phyloP scores from a whole-genome alignment of 2,113 vertebrate genomes.

The Tyrannus savana region DNA sequence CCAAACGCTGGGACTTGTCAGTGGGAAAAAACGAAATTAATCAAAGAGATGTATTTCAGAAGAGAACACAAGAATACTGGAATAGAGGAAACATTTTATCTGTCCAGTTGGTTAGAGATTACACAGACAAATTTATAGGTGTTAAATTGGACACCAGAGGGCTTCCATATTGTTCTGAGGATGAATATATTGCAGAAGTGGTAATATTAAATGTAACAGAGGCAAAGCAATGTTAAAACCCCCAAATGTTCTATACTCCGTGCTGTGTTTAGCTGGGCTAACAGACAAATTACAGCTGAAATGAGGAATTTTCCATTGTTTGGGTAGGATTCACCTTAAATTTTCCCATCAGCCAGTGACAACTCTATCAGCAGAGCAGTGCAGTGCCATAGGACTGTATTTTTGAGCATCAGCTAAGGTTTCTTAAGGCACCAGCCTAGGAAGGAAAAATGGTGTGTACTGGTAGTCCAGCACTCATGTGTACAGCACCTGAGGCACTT shows the following conservation, averaged over 20 bases:
- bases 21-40: background rate
- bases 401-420: background rate
- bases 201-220: background rate
- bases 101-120: constrained; percentile 21
- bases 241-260: background rate
- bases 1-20: background rate
- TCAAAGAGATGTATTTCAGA: background rate
- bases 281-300: background rate
- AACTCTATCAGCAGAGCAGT: background rate
- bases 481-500: background rate
- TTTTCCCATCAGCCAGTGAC: background rate
- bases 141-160: constrained; percentile 40
- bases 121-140: constrained; percentile 30
- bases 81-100: constrained; percentile 29
- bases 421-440: background rate
- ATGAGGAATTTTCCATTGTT: background rate
- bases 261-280: background rate
- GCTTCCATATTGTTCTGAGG: constrained; percentile 28
- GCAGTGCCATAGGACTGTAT: background rate
- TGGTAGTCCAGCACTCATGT: background rate
- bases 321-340: background rate
- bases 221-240: background rate
- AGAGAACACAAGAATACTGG: background rate
- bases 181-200: background rate
- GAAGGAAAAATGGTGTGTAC: background rate